Conservation (phyloP, 2,888 invertebrate species). For the Gerris lacustris region DNA sequence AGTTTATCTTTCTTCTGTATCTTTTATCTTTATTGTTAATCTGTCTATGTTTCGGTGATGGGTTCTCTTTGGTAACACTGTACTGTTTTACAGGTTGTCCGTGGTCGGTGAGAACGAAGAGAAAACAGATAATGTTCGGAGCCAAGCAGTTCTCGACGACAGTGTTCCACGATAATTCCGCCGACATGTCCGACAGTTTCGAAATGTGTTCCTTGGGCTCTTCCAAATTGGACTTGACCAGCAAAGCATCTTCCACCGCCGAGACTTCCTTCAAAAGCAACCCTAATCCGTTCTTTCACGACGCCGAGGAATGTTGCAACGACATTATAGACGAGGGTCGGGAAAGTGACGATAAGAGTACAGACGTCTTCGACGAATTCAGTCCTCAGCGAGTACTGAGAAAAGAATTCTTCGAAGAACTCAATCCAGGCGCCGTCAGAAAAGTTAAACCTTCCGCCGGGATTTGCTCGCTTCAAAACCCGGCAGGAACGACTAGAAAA, state of each 20-base stretch:
- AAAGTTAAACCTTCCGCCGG: not conserved
- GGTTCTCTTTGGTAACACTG: not conserved
- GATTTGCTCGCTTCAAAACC: not conserved
- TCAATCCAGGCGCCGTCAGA: not conserved
- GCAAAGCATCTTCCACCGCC: not conserved
- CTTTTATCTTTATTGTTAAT: no score
- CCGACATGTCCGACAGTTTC: not conserved
- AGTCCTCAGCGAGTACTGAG: not conserved
- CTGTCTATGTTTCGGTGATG: no score
- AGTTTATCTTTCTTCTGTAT: no score
- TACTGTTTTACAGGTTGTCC: not conserved
- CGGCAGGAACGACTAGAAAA: not conserved
- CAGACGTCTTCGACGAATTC: not conserved
- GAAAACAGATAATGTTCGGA: slow-evolving; percentile 3
- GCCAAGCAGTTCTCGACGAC: not conserved
- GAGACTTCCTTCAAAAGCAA: not conserved
- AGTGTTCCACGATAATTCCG: not conserved
- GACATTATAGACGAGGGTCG: not conserved
- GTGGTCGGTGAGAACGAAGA: not conserved
- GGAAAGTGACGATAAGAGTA: not conserved
- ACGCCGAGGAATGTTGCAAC: not conserved
- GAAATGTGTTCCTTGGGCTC: not conserved
- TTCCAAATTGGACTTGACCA: not conserved
- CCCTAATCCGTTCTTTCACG: not conserved
- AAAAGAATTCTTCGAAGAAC: not conserved